A percentile compares a stretch with the other conserved stretches of the same genome.
Conservation (phyloP, 2,113 vertebrate genomes). For the Cromileptes altivelis region DNA sequence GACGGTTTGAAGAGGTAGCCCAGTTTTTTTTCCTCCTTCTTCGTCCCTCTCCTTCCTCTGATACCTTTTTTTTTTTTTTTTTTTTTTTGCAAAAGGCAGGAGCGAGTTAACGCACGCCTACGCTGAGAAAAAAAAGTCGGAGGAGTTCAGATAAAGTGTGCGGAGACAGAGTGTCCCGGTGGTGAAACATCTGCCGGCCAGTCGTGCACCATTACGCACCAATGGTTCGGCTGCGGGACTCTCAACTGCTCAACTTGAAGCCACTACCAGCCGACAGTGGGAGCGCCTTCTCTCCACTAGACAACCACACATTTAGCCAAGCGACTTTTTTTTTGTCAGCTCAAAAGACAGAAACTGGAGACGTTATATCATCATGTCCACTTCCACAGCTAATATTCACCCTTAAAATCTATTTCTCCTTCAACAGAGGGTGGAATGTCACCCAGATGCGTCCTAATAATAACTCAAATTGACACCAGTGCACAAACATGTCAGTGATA, state of each 20-base stretch:
- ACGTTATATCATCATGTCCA: conserved; percentile 19
- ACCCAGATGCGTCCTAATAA: neutral
- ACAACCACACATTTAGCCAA: conserved; percentile 37
- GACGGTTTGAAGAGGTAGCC: conserved; percentile 67
- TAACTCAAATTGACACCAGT: conserved; percentile 47
- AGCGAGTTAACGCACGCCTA: conserved; percentile 69
- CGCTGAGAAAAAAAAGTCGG: conserved; percentile 34
- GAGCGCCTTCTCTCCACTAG: conserved; percentile 48
- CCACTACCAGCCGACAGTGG: conserved; percentile 53
- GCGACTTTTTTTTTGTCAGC: neutral
- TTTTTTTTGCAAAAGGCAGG: conserved; percentile 20
- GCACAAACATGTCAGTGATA: conserved; percentile 45
- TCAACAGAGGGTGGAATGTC: neutral
- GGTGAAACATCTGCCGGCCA: conserved; percentile 80
- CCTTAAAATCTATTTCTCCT: neutral
- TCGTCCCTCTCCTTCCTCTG: conserved; percentile 38
- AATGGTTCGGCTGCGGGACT: conserved; percentile 53
- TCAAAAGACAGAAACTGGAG: neutral
- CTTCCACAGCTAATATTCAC: neutral
- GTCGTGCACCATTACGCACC: conserved; percentile 78
- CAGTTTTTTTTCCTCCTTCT: conserved; percentile 38
- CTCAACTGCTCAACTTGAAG: conserved; percentile 50
- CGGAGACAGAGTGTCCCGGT: conserved; percentile 71
- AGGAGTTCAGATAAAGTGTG: conserved; percentile 61
- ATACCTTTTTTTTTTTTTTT: conserved; percentile 40